Conservation (phyloP, 2,888 invertebrate species). For the Antheraea yamamai region DNA sequence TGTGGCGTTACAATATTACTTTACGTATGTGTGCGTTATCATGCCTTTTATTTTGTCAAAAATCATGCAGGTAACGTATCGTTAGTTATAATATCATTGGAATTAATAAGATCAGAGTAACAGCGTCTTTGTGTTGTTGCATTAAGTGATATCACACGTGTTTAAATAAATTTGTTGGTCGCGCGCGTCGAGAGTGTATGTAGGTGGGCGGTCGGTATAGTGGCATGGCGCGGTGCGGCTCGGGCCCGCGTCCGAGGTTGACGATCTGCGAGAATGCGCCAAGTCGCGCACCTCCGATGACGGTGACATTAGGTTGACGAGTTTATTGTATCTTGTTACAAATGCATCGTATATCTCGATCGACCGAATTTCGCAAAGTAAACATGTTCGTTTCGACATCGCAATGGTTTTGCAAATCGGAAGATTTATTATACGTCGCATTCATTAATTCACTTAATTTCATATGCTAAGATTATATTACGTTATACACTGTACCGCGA, state of each 20-base stretch:
- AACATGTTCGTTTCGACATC: constrained; percentile 12
- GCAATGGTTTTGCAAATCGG: constrained; percentile 3
- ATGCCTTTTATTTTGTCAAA: too few relatives aligned
- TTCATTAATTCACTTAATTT: not conserved
- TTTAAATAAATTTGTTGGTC: constrained; percentile 27
- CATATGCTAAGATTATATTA: not conserved
- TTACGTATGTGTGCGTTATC: too few relatives aligned
- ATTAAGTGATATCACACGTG: constrained; percentile 40
- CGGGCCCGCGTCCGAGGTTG: constrained; percentile 60
- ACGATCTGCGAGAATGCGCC: constrained; percentile 74
- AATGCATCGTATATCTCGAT: constrained; percentile 20
- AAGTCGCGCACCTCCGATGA: constrained; percentile 57
- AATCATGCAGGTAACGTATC: too few relatives aligned
- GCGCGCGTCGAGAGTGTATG: constrained; percentile 26
- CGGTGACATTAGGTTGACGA: constrained; percentile 66
- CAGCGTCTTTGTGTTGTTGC: constrained; percentile 49
- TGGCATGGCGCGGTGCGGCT: constrained; percentile 36
- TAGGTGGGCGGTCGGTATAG: constrained; percentile 42
- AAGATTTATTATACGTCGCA: not conserved
- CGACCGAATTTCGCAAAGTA: constrained; percentile 18
- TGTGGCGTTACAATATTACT: too few relatives aligned
- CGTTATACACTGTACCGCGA: not conserved
- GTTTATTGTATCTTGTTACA: constrained; percentile 51
- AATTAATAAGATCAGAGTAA: constrained; percentile 34
- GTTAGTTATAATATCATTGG: constrained; percentile 16